Percentiles rank a stretch among this genome's conserved stretches.
These are phyloP conservation scores for Chrysocyon brachyurus DNA, from an alignment of 2,797 vertebrate genomes.

Conservation along the genomic window DNA sequence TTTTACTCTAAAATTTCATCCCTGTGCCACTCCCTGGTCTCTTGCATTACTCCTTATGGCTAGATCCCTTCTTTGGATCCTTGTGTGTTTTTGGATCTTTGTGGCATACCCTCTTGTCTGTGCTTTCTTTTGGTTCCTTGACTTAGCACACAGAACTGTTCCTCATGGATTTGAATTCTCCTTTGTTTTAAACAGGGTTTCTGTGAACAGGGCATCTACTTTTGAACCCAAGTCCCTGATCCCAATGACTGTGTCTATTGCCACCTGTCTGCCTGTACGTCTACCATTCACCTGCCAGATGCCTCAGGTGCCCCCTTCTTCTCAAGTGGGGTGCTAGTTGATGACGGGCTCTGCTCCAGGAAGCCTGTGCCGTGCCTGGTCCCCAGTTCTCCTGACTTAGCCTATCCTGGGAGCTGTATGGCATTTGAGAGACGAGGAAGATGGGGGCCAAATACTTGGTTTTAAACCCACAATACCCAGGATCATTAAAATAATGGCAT, in stretches of 20 bases:
- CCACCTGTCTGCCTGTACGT: not conserved
- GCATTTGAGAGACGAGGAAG: conserved; percentile 14
- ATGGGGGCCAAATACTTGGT: conserved; percentile 22
- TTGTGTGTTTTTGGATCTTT: not conserved
- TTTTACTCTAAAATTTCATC: not conserved
- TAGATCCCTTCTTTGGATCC: not conserved
- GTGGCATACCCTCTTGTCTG: not conserved
- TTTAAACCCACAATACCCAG: not conserved
- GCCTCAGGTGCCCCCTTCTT: not conserved
- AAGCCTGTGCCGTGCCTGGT: not conserved
- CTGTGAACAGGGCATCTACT: not conserved
- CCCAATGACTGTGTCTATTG: not conserved
- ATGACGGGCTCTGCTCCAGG: not conserved
- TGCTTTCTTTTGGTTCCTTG: conserved; percentile 28
- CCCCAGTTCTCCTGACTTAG: not conserved
- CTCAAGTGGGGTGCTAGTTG: not conserved
- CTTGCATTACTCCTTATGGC: not conserved
- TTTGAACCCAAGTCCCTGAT: not conserved
- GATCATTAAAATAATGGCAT: conserved; percentile 23
- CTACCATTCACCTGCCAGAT: not conserved
- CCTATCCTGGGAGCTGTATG: not conserved
- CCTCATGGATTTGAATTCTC: not conserved
- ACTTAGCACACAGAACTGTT: not conserved
- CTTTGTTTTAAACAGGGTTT: not conserved
- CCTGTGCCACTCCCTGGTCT: not conserved